These are phyloP conservation scores for Pionites leucogaster DNA, from an alignment of 2,113 vertebrate genomes.

Conservation along the genomic window DNA sequence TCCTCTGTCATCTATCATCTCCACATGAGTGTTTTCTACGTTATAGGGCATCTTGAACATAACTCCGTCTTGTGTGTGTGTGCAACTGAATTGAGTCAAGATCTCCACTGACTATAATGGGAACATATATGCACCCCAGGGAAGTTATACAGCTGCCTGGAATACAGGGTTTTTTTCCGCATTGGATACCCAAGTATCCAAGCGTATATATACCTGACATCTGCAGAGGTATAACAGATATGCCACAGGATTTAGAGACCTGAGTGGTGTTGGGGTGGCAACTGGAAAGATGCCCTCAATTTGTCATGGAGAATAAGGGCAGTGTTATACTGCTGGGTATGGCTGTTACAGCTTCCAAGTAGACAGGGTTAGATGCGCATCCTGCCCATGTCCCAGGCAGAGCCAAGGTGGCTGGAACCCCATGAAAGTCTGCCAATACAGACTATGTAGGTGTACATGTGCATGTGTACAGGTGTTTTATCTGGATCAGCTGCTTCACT, in stretches of 20 bases:
- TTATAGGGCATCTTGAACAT: background rate
- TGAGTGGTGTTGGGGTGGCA: background rate
- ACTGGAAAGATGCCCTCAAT: background rate
- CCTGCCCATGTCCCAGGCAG: background rate
- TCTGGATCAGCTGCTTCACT: background rate
- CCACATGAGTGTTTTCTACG: background rate
- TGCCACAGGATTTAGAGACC: background rate
- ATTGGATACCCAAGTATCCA: background rate
- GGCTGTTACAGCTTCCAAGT: rapidly evolving
- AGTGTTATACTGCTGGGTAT: background rate
- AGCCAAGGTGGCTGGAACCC: background rate
- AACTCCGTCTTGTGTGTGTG: background rate
- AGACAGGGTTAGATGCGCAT: background rate
- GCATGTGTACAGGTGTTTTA: background rate
- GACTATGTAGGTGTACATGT: rapidly evolving
- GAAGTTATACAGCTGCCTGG: background rate
- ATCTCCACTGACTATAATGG: background rate
- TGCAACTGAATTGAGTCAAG: background rate
- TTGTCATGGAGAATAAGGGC: background rate
- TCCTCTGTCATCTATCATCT: background rate
- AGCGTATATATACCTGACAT: background rate
- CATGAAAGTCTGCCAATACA: background rate
- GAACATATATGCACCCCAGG: background rate
- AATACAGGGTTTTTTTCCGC: background rate
- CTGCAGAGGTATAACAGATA: background rate